Evolutionary conservation across 2,113 vertebrate genomes (phyloP).

Genomic region (Lycocorax pyrrhopterus): DNA sequence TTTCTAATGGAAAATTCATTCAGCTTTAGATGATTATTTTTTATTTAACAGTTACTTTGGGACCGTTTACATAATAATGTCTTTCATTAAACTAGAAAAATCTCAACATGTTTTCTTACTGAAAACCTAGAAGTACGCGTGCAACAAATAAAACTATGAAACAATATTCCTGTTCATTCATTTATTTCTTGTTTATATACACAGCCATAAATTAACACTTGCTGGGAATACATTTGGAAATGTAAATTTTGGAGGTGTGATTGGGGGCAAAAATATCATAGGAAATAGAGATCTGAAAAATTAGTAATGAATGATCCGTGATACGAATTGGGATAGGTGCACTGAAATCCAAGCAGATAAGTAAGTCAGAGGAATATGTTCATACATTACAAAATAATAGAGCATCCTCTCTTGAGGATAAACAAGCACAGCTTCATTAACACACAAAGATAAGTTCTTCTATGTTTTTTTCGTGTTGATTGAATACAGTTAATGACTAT

Average conservation of each 20-base stretch:
- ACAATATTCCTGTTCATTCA: not conserved
- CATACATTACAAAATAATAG: not conserved
- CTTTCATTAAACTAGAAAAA: not conserved
- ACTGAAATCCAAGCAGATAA: not conserved
- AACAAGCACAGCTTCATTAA: not conserved
- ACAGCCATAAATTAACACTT: not conserved
- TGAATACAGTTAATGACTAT: not conserved
- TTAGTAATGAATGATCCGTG: not conserved
- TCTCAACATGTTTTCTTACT: not conserved
- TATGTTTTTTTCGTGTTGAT: not conserved
- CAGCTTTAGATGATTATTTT: not conserved
- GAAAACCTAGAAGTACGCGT: not conserved
- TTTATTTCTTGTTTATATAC: not conserved
- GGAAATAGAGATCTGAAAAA: not conserved
- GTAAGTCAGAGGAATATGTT: not conserved
- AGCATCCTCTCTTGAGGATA: not conserved
- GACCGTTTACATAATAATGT: not conserved
- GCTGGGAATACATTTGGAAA: not conserved
- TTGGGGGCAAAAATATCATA: not conserved
- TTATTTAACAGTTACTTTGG: not conserved
- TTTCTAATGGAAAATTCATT: not conserved
- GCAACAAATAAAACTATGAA: not conserved
- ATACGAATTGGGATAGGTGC: not conserved
- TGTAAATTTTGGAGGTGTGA: not conserved
- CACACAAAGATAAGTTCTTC: not conserved